Evolutionary conservation across 2,797 vertebrate species (phyloP), one percentile per base, ranked within the genome.

Genomic region (Darevskia mixta): DNA sequence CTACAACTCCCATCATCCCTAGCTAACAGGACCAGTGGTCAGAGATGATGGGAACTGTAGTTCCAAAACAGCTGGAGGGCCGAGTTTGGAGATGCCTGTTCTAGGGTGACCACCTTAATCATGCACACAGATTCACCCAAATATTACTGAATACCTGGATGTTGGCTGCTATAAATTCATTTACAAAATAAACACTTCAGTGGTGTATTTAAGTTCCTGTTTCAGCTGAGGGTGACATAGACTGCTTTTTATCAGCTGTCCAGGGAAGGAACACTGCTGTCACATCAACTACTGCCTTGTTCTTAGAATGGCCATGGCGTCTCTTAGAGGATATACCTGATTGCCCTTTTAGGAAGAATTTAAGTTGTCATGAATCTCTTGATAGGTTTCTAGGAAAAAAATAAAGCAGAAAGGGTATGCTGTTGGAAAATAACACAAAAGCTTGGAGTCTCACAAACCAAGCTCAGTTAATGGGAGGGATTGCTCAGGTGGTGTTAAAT

Each of bases 301-400:
- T 55, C 71, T 88, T 38, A 3, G 38, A 66, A 32, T 94, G 89
- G 86, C 85, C 91, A 87, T 86, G 83, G 64, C 85, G 73, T 73
- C 25, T 9, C 0, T 81, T 91, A 66, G 77, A 45, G 18, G 35
- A 80, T 85, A 55, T 43, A 81, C 66, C 85, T 64, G 29, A 71
- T 55, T 83, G 27, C 87, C 84, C 45, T 72, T 6, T 86, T 72
- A 77, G 41, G 78, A 85, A 87, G 69, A 87, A 86, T 89, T 71
- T 85, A 67, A 87, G 29, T 83, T 87, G 32, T 82, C 49, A 45
- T 67, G 29, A 61, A 29, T 86, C 27, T 35, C 38, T 20, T 76
- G 10, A 61, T 29, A 41, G 10, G 32, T 18, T 32, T 85, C 41
- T 77, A n/a, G 4, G 5, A 3, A 5, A 2, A 15, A 23, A n/a